phyloP scores from a whole-genome alignment of 2,113 vertebrate genomes.

The Ptychochromis oligacanthus region DNA sequence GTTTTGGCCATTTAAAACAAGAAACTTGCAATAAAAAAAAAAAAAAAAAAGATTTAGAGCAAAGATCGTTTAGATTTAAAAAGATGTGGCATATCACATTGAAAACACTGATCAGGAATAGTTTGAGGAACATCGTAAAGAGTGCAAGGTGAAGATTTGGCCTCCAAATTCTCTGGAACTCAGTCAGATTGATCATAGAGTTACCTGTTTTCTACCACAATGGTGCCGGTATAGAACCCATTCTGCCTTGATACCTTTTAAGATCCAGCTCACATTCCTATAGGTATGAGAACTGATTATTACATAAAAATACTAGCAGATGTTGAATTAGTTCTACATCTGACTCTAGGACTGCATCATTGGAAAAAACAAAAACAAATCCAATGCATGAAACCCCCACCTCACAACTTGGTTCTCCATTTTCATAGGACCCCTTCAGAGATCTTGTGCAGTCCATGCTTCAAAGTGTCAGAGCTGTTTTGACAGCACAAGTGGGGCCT shows the following conservation, averaged over 20 bases:
- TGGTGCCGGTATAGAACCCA: neutral
- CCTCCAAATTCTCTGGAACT: neutral
- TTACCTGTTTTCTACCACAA: no score
- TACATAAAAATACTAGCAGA: neutral
- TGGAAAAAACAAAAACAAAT: no score
- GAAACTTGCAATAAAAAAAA: no score
- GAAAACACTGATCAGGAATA: neutral
- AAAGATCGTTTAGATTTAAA: no score
- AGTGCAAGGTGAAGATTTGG: neutral
- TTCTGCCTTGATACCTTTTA: neutral
- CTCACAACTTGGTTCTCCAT: neutral
- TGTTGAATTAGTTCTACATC: neutral
- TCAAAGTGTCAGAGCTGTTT: no score
- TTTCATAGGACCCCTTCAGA: neutral
- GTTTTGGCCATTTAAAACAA: neutral
- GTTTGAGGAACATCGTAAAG: neutral
- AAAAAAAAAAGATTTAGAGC: no score
- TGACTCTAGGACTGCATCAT: neutral
- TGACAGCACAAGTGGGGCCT: no score
- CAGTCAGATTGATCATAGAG: no score
- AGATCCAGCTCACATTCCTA: neutral
- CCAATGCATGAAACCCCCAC: neutral
- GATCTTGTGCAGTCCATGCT: neutral
- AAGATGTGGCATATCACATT: no score
- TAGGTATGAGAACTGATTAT: neutral